Evolutionary conservation across 2,797 vertebrate species (phyloP).

Genomic region (Pteropus rufus): DNA sequence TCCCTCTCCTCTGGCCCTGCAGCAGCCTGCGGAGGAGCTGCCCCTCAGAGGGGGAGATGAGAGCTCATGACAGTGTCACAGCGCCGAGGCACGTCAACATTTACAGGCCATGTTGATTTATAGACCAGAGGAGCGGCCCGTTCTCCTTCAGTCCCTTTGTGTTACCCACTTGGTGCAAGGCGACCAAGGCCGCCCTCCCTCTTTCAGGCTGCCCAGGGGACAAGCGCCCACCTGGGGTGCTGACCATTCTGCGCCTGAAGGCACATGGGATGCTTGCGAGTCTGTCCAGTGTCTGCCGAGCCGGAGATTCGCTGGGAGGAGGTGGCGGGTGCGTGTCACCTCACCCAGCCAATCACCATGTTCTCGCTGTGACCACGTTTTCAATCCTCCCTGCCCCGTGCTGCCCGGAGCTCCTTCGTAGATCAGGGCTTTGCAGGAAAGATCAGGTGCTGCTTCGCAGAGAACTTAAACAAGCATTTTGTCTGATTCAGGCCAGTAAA

Average conservation of each 20-base stretch:
- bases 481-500: background rate
- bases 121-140: background rate
- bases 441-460: background rate
- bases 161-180: fast-evolving
- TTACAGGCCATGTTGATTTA: background rate
- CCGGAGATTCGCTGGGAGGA: background rate
- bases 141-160: background rate
- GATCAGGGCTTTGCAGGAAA: background rate
- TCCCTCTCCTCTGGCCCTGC: background rate
- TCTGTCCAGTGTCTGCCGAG: background rate
- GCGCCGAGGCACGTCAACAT: background rate
- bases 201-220: background rate
- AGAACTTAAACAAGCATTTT: background rate
- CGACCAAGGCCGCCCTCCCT: background rate
- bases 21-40: background rate
- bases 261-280: background rate
- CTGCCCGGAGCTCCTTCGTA: background rate
- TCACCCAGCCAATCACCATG: background rate
- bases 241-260: background rate
- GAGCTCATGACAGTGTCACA: background rate
- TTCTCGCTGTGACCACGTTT: background rate
- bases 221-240: fast-evolving
- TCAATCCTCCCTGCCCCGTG: background rate
- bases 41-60: background rate
- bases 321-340: background rate